Percentiles rank a stretch among this genome's conserved stretches.
Conservation (phyloP, 64 coral and sea anemone species). For the Montipora cactus region DNA sequence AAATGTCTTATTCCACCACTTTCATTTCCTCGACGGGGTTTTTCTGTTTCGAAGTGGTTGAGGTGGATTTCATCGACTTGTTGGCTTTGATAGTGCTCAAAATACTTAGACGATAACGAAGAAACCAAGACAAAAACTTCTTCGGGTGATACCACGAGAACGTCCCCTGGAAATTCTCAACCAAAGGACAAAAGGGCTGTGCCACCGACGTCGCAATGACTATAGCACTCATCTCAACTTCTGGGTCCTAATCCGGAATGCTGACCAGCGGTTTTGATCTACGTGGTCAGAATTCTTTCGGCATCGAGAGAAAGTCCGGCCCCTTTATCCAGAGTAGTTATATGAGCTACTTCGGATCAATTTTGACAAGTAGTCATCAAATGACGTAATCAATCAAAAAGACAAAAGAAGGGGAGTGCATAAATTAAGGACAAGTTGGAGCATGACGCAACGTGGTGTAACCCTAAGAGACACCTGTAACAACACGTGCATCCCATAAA, state of each 20-base stretch:
- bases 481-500: too few relatives aligned
- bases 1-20: background rate
- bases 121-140: slow-evolving; percentile 11
- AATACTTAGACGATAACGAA: background rate
- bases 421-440: too few relatives aligned
- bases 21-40: slow-evolving; percentile 20
- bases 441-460: too few relatives aligned
- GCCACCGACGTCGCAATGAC: background rate
- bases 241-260: background rate
- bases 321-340: background rate
- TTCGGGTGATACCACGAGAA: slow-evolving; percentile 46
- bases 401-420: too few relatives aligned
- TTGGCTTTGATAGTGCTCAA: background rate
- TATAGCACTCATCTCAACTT: background rate
- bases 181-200: background rate
- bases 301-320: slow-evolving; percentile 34
- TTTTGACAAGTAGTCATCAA: too few relatives aligned
- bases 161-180: background rate
- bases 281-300: background rate
- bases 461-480: too few relatives aligned
- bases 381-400: too few relatives aligned
- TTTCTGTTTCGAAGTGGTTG: background rate
- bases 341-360: too few relatives aligned
- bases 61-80: background rate
- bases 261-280: background rate